A percentile compares a stretch with the other conserved stretches of the same genome.
Conservation (phyloP, 2,113 vertebrate species). For the Takifugu flavidus region DNA sequence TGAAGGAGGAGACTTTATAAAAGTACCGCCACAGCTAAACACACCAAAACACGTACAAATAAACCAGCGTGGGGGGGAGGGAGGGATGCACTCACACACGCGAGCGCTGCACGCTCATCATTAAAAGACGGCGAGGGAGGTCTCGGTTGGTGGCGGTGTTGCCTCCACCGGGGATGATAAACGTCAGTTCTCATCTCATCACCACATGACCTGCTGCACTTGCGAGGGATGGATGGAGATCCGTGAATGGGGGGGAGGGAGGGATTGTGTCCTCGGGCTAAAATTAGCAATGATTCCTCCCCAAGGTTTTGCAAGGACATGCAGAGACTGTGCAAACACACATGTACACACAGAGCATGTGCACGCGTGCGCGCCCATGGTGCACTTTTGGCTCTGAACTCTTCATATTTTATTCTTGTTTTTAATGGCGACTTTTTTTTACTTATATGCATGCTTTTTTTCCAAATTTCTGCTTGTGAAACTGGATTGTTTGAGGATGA, state of each 20-base stretch:
- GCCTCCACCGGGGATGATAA: slow-evolving; percentile 63
- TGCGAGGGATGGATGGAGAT: slow-evolving; percentile 57
- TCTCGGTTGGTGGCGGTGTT: slow-evolving; percentile 50
- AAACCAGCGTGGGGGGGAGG: slow-evolving; percentile 1
- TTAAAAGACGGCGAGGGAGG: slow-evolving; percentile 41
- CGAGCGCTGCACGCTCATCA: slow-evolving; percentile 10
- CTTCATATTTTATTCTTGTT: slow-evolving; percentile 19
- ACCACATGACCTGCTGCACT: slow-evolving; percentile 54
- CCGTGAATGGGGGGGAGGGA: slow-evolving; percentile 41
- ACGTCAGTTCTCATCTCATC: slow-evolving; percentile 69
- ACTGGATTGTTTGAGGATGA: slow-evolving; percentile 1
- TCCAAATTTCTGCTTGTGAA: background rate
- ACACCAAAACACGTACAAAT: background rate
- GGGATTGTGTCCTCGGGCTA: slow-evolving; percentile 61
- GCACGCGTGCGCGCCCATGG: slow-evolving; percentile 1
- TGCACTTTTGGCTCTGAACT: slow-evolving; percentile 14
- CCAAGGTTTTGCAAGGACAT: slow-evolving; percentile 65
- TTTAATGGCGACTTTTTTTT: slow-evolving; percentile 16
- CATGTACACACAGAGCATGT: background rate
- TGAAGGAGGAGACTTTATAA: too few relatives aligned
- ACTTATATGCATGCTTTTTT: background rate
- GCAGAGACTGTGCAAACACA: slow-evolving; percentile 23
- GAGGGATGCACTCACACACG: background rate
- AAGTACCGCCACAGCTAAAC: too few relatives aligned
- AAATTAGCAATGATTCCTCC: slow-evolving; percentile 71